Evolutionary conservation across 2,888 invertebrate genomes (phyloP).

Genomic region (Craniophora ligustri): DNA sequence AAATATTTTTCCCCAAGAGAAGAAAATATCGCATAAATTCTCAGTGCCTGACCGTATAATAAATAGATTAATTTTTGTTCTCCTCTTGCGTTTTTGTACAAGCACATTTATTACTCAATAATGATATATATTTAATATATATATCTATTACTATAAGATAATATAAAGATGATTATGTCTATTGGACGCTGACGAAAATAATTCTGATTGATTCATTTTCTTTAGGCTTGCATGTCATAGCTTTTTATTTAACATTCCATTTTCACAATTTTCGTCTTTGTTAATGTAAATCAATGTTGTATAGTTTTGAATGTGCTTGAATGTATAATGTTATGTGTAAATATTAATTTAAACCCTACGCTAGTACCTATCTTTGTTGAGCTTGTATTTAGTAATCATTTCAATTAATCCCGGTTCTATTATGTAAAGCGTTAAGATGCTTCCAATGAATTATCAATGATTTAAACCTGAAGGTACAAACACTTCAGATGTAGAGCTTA

Average conservation of each 20-base stretch:
- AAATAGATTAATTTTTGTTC: no score
- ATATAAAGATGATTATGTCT: slow-evolving; percentile 78
- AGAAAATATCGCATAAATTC: no score
- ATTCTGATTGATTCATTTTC: slow-evolving; percentile 16
- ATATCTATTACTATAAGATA: no score
- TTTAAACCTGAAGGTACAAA: no score
- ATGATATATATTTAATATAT: no score
- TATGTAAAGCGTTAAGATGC: not conserved
- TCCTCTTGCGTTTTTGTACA: no score
- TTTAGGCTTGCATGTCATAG: slow-evolving; percentile 60
- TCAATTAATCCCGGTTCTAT: not conserved
- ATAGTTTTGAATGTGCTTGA: slow-evolving; percentile 4
- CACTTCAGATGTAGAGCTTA: no score
- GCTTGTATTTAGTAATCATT: not conserved
- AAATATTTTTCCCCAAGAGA: no score
- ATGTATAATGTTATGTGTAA: slow-evolving; percentile 20
- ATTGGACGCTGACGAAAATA: slow-evolving; percentile 57
- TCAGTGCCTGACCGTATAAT: no score
- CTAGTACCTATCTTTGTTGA: slow-evolving; percentile 2
- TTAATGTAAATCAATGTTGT: slow-evolving; percentile 19
- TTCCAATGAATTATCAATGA: not conserved
- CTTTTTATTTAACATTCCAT: slow-evolving; percentile 46
- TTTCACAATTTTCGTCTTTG: slow-evolving; percentile 20
- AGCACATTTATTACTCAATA: no score
- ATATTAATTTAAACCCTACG: slow-evolving; percentile 3